Percentiles rank a stretch among this genome's conserved stretches.
Evolutionary conservation across 2,113 vertebrate species (phyloP).

Genomic region (Platichthys stellatus): DNA sequence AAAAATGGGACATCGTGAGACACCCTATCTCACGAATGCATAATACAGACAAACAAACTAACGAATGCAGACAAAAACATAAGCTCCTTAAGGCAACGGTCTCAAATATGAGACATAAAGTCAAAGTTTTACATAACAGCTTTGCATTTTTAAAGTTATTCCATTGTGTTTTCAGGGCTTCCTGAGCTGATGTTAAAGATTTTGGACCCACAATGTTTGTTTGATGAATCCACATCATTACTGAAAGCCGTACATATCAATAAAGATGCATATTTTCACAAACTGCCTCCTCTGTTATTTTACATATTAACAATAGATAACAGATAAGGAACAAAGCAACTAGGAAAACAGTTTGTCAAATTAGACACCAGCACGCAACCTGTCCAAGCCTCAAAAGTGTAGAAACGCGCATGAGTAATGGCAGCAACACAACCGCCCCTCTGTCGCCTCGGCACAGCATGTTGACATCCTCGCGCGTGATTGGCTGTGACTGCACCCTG

Average conservation of each 20-base stretch:
- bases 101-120: not conserved
- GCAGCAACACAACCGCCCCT: not conserved
- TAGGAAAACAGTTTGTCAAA: too few relatives aligned
- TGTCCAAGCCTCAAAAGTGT: too few relatives aligned
- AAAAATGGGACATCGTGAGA: too few relatives aligned
- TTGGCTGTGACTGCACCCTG: conserved; percentile 58
- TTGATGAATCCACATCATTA: not conserved
- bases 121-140: not conserved
- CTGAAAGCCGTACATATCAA: conserved; percentile 24
- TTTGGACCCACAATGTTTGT: not conserved
- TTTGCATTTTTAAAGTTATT: conserved; percentile 17
- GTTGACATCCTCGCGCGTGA: conserved; percentile 38
- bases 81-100: too few relatives aligned
- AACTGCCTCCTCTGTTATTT: not conserved
- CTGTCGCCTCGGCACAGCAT: conserved; percentile 6
- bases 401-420: not conserved
- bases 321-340: not conserved
- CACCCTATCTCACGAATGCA: too few relatives aligned
- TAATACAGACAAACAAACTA: too few relatives aligned
- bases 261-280: conserved; percentile 62
- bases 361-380: too few relatives aligned
- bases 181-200: not conserved
- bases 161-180: conserved; percentile 20
- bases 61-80: too few relatives aligned
- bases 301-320: not conserved